Percentiles rank a stretch among this genome's conserved stretches.
phyloP scores from a whole-genome alignment of 2,797 vertebrate species.

The Otolemur crassicaudatus region DNA sequence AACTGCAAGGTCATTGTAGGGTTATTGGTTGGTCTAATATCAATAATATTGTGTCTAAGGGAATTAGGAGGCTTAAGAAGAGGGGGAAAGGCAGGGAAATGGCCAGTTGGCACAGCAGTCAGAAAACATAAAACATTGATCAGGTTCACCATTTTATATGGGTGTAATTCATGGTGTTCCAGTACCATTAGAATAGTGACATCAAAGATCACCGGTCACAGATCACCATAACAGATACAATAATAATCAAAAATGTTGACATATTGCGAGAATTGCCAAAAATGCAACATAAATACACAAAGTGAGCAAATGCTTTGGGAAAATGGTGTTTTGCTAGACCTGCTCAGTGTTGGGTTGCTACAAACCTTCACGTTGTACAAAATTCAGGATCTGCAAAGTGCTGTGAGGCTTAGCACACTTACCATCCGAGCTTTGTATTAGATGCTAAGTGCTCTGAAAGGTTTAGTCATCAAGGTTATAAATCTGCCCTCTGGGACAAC shows the following conservation, averaged over 20 bases:
- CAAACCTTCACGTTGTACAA: not conserved
- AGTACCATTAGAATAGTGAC: not conserved
- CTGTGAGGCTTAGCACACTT: not conserved
- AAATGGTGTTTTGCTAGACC: not conserved
- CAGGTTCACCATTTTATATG: not conserved
- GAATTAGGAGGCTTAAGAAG: not conserved
- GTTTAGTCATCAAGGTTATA: not conserved
- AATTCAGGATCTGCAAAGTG: not conserved
- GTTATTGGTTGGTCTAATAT: not conserved
- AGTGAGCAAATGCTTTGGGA: not conserved
- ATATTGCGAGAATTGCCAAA: not conserved
- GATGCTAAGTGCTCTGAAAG: not conserved
- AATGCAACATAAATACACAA: not conserved
- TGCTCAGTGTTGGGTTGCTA: not conserved
- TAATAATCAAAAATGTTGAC: not conserved
- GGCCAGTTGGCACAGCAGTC: not conserved
- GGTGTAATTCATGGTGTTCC: not conserved
- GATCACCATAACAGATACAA: not conserved
- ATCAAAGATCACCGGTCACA: not conserved
- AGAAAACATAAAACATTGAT: not conserved
- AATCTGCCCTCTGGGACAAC: not conserved
- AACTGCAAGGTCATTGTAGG: not conserved
- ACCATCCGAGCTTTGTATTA: not conserved
- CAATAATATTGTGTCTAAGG: not conserved
- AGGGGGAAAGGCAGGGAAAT: not conserved